phyloP scores from a whole-genome alignment of 2,797 vertebrate species.

The Danio jaintianensis region DNA sequence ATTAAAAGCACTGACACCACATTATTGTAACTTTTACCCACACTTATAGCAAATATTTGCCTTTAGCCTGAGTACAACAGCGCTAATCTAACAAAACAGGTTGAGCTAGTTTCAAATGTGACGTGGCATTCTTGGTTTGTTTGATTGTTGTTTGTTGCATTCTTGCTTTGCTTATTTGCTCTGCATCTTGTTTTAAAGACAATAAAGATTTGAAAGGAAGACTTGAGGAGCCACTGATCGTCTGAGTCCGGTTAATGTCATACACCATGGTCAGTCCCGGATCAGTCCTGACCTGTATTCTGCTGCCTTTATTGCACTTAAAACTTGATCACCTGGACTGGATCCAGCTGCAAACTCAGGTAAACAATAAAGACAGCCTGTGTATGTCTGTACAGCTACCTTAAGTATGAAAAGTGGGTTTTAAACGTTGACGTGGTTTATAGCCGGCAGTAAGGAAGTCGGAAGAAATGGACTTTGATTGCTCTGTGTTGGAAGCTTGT shows the following conservation, averaged over 20 bases:
- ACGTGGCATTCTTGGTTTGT: conserved; percentile 2
- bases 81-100: conserved; percentile 1
- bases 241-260: conserved; percentile 35
- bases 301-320: background rate
- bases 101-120: conserved; percentile 26
- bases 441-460: conserved; percentile 43
- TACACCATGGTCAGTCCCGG: background rate
- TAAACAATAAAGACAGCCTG: conserved; percentile 27
- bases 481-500: conserved; percentile 9
- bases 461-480: conserved; percentile 31
- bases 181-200: conserved; percentile 20
- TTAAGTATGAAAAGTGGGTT: conserved; percentile 22
- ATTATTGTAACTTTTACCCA: background rate
- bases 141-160: background rate
- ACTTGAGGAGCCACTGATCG: conserved; percentile 41
- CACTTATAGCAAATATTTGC: background rate
- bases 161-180: background rate
- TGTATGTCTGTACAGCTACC: conserved; percentile 6
- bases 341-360: conserved; percentile 18
- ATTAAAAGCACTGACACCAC: background rate
- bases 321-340: conserved; percentile 15
- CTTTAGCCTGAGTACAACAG: background rate
- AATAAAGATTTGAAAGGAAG: conserved; percentile 1
- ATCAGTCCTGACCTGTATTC: background rate
- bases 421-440: conserved; percentile 48